These are phyloP conservation scores for Augochlora pura DNA, from an alignment of 1,140 invertebrate genomes.

Conservation along the genomic window DNA sequence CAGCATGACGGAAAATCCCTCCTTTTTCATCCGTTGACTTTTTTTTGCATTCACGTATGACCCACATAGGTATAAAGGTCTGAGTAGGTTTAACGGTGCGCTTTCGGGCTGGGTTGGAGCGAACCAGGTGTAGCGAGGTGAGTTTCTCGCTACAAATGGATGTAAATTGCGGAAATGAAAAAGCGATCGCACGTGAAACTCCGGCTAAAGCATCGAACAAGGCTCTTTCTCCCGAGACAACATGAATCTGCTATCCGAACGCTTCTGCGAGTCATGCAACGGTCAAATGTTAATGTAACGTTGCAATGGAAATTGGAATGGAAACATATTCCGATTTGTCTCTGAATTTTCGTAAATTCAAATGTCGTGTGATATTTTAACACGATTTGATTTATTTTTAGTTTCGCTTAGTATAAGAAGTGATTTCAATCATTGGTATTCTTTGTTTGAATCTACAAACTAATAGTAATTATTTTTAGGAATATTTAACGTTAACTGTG, in stretches of 20 bases:
- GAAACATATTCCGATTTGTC: too few species aligned
- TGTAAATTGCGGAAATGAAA: constrained; percentile 66
- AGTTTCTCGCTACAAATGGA: constrained; percentile 59
- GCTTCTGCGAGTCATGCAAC: background rate
- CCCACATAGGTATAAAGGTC: constrained; percentile 45
- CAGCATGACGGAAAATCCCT: constrained; percentile 34
- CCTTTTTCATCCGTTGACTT: constrained; percentile 23
- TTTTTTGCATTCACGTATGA: constrained; percentile 36
- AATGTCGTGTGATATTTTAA: too few species aligned
- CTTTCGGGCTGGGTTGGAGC: constrained; percentile 52
- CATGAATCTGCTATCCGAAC: constrained; percentile 20
- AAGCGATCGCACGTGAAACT: constrained; percentile 57
- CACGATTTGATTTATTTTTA: too few species aligned
- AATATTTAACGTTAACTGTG: too few species aligned
- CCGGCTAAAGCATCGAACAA: constrained; percentile 43
- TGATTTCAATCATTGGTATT: too few species aligned
- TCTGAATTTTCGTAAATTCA: too few species aligned
- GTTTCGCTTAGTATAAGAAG: too few species aligned
- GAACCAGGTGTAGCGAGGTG: constrained; percentile 55
- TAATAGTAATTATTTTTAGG: too few species aligned
- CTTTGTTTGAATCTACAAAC: too few species aligned
- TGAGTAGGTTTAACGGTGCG: constrained; percentile 50
- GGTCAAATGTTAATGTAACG: background rate
- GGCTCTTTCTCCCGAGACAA: constrained; percentile 16
- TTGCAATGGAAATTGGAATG: background rate